These are phyloP conservation scores for Rhagologus leucostigma DNA, from an alignment of 2,113 vertebrate genomes.

Conservation along the genomic window DNA sequence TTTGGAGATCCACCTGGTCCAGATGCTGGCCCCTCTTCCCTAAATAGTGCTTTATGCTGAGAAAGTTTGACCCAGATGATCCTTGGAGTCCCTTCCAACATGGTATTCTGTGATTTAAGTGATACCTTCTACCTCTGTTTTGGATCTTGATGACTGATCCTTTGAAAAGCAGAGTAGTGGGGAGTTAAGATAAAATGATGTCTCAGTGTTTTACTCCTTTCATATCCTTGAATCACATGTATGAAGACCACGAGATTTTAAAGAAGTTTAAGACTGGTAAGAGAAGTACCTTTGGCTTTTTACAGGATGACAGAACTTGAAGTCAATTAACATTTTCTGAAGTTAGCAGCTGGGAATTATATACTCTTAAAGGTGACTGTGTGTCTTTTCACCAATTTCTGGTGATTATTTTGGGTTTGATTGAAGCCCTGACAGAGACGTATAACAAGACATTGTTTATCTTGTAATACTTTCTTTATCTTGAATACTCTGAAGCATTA, in stretches of 20 bases:
- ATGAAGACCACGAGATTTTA: neutral
- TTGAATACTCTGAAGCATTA: neutral
- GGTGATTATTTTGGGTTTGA: neutral
- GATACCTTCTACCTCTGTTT: neutral
- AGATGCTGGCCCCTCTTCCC: neutral
- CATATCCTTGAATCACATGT: neutral
- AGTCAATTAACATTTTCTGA: neutral
- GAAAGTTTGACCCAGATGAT: neutral
- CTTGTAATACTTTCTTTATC: neutral
- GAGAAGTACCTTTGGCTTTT: neutral
- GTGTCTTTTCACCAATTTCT: neutral
- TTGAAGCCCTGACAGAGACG: neutral
- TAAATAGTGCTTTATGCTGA: neutral
- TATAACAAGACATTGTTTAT: neutral
- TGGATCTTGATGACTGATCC: neutral
- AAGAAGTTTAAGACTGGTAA: neutral
- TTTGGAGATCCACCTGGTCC: neutral
- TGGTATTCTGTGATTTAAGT: neutral
- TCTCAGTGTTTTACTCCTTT: neutral
- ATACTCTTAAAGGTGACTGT: neutral
- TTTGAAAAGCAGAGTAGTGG: neutral
- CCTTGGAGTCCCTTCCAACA: neutral
- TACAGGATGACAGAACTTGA: neutral
- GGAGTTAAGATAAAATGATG: neutral
- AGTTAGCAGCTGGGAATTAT: neutral